Percentiles rank a stretch among this genome's conserved stretches.
These are phyloP conservation scores for Cyphomyrmex costatus DNA, from an alignment of 1,140 invertebrate genomes.

Conservation along the genomic window DNA sequence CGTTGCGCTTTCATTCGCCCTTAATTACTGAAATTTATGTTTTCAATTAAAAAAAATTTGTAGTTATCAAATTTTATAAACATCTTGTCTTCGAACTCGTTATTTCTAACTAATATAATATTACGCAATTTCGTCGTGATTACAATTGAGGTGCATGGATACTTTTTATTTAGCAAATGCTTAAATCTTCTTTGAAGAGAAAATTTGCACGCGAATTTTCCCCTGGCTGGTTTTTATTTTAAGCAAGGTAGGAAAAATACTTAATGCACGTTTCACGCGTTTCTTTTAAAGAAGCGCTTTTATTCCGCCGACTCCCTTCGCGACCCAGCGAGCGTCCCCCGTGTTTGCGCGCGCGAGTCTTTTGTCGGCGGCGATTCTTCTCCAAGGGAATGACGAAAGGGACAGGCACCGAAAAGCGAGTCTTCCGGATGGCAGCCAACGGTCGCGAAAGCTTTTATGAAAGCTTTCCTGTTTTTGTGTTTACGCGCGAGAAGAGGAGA, in stretches of 20 bases:
- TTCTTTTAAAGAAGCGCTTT: slow-evolving; percentile 52
- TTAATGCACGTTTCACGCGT: slow-evolving; percentile 35
- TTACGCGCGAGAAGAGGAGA: slow-evolving; percentile 73
- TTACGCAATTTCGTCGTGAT: neutral
- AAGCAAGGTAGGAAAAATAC: slow-evolving; percentile 43
- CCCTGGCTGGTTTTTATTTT: slow-evolving; percentile 12
- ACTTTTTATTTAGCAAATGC: neutral
- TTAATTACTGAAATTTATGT: too few species aligned
- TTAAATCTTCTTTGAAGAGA: neutral
- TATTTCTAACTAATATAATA: neutral
- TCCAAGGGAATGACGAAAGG: neutral
- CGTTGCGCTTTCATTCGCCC: too few species aligned
- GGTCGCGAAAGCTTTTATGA: slow-evolving; percentile 71
- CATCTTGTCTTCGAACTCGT: neutral
- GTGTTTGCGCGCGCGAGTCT: slow-evolving; percentile 59
- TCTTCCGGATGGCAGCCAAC: slow-evolving; percentile 56
- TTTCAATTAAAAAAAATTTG: neutral
- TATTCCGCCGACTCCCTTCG: slow-evolving; percentile 42
- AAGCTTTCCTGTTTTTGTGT: slow-evolving; percentile 79
- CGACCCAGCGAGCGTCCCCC: slow-evolving; percentile 56
- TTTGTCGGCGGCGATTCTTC: slow-evolving; percentile 60
- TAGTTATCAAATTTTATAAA: neutral
- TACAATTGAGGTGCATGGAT: neutral
- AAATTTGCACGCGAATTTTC: neutral
- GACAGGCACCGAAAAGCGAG: slow-evolving; percentile 48